Percentiles rank a stretch among this genome's conserved stretches.
Evolutionary conservation across 1,140 invertebrate genomes (phyloP).

Genomic region (Bombus haemorrhoidalis): DNA sequence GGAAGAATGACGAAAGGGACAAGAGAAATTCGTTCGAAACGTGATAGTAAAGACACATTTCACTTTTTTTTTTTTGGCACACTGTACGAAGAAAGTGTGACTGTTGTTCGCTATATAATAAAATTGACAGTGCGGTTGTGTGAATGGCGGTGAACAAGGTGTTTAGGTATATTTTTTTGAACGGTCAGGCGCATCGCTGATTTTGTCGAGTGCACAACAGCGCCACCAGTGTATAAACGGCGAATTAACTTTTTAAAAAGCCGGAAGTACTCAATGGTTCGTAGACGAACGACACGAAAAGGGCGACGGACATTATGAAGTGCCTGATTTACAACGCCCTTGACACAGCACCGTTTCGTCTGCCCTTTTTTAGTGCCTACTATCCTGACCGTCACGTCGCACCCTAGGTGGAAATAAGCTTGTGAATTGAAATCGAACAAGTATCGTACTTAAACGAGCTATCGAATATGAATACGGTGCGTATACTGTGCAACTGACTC

Average conservation of each 20-base stretch:
- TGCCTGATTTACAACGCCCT: constrained; percentile 81
- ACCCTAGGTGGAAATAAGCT: neutral
- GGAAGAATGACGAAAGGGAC: constrained; percentile 25
- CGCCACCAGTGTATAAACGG: constrained; percentile 1
- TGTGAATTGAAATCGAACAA: neutral
- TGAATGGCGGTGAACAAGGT: constrained; percentile 44
- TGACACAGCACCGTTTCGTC: constrained; percentile 69
- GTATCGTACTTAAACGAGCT: neutral
- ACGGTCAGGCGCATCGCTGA: constrained; percentile 58
- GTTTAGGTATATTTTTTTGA: constrained; percentile 53
- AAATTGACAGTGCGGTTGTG: constrained; percentile 35
- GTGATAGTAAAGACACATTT: constrained; percentile 62
- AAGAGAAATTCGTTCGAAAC: constrained; percentile 52
- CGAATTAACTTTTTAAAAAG: constrained; percentile 39
- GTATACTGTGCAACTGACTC: neutral
- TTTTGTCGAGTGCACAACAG: constrained; percentile 38
- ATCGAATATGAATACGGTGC: neutral
- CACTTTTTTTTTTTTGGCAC: constrained; percentile 35
- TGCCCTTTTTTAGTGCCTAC: constrained; percentile 62
- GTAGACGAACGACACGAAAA: constrained; percentile 39
- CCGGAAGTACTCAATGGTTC: neutral
- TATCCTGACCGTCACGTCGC: constrained; percentile 11
- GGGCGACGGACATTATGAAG: constrained; percentile 78
- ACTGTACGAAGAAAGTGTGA: constrained; percentile 46
- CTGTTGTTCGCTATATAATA: constrained; percentile 41